These are phyloP conservation scores for Polyergus mexicanus DNA, from an alignment of 1,140 invertebrate genomes.

Conservation along the genomic window DNA sequence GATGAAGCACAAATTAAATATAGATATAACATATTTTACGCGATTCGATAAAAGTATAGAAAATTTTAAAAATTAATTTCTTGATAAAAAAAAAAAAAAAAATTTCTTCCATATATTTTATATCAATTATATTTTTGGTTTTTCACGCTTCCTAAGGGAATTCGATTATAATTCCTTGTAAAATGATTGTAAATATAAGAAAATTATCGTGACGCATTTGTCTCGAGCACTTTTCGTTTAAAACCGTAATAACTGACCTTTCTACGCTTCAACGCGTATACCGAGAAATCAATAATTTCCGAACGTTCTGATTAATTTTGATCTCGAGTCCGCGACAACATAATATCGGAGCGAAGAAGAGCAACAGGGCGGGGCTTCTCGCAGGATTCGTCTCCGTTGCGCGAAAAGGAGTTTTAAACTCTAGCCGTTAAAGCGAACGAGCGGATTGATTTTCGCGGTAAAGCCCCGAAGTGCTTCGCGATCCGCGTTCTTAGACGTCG, in stretches of 20 bases:
- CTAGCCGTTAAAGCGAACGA: conserved; percentile 65
- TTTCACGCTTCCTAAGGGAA: too few relatives aligned
- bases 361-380: neutral
- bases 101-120: neutral
- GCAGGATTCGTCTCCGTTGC: conserved; percentile 66
- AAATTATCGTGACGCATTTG: neutral
- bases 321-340: neutral
- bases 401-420: conserved; percentile 70
- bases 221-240: neutral
- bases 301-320: conserved; percentile 36
- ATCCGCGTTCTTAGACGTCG: conserved; percentile 63
- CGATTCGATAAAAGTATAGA: neutral
- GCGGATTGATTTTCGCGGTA: conserved; percentile 73
- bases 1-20: neutral
- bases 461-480: conserved; percentile 66
- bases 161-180: neutral
- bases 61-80: neutral
- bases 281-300: conserved; percentile 7
- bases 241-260: neutral
- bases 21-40: neutral
- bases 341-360: conserved; percentile 46
- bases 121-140: neutral
- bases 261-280: neutral
- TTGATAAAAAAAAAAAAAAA: neutral
- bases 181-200: neutral